Conservation (phyloP, 2,113 vertebrate species). For the Galbula dea region DNA sequence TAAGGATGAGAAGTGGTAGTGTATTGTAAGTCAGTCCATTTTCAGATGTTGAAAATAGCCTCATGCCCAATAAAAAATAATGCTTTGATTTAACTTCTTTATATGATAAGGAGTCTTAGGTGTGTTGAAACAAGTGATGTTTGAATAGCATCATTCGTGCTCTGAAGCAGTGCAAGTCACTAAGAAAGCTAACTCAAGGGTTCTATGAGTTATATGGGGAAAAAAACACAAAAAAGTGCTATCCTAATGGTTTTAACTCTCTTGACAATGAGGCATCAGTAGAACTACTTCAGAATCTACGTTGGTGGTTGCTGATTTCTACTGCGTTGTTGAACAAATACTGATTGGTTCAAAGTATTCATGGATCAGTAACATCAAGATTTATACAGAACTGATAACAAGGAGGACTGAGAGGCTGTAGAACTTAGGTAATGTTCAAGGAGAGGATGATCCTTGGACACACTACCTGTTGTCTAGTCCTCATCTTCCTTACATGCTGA, state of each 20-base stretch:
- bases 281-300: not conserved
- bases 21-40: not conserved
- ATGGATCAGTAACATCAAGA: not conserved
- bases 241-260: not conserved
- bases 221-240: not conserved
- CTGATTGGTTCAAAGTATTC: not conserved
- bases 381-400: not conserved
- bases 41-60: not conserved
- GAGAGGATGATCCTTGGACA: not conserved
- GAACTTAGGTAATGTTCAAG: not conserved
- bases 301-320: not conserved
- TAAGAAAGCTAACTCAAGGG: not conserved
- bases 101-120: not conserved
- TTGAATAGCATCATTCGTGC: not conserved
- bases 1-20: not conserved
- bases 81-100: not conserved
- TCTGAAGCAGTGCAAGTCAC: not conserved
- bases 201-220: not conserved
- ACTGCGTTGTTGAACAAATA: rapidly evolving
- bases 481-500: not conserved
- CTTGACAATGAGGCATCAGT: not conserved
- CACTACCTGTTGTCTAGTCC: not conserved
- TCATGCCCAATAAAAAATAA: not conserved
- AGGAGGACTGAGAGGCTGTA: not conserved
- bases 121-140: not conserved